Evolutionary conservation across 2,113 vertebrate species (phyloP), one percentile per base, ranked within the genome.

Genomic region (Sclerurus mexicanus): DNA sequence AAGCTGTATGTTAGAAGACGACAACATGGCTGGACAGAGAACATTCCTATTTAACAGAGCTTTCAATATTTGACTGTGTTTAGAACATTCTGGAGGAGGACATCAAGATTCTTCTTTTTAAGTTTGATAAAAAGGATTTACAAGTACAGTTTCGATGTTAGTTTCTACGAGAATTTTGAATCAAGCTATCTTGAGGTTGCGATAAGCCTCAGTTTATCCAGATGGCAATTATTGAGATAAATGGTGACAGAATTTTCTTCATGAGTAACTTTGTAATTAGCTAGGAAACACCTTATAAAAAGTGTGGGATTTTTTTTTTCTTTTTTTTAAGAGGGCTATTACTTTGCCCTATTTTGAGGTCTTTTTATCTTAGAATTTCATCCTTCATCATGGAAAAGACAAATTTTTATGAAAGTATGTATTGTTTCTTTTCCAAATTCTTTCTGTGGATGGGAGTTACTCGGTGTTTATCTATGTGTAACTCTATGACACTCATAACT

Each of bases 11-110:
- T 55, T 39, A 40, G 47, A n/a, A 62, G 35, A n/a, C 27, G 23
- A 39, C 7, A 50, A 14, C 8, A n/a, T 0, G 2, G 14, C 8
- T 79, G 24, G 16, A 85, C 22, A 62, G 23, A 0, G 1, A 62
- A 79, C 22, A 44, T 13, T 67, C 11, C 8, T 30, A 4, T 78
- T 78, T 42, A 55, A 23, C 23, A 84, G 19, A 0, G 1, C n/a
- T 68, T 79, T 68, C 60, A 89, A 16, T 5, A 50, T 68, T 50
- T 67, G 16, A 19, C 13, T 39, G 27, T 59, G 11, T 68, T 79
- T 74, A 50, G 22, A 62, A 28, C 6, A 18, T 56, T 7, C 8
- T 21, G 14, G 49, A 50, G 28, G 30, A 68, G 12, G 42, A 68
- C 50, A 50, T 3, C 7, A 85, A n/a, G 9, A 39, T n/a, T 62